phyloP scores from a whole-genome alignment of 2,888 invertebrate species.

The Leptinotarsa juncta region DNA sequence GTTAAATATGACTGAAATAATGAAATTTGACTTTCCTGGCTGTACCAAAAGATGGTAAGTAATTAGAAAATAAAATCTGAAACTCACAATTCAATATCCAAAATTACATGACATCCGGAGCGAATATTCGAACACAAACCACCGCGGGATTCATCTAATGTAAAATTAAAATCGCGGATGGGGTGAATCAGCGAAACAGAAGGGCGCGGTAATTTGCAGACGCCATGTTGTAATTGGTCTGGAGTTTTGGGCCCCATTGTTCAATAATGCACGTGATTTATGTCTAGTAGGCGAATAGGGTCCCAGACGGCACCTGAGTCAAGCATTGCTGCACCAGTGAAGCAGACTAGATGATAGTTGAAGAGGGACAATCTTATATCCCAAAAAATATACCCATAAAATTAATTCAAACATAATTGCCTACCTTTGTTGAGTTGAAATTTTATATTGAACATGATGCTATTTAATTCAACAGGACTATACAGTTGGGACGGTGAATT shows the following conservation, averaged over 20 bases:
- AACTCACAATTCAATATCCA: background rate
- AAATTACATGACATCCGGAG: background rate
- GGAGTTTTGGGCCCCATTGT: conserved; percentile 59
- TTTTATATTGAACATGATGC: no score
- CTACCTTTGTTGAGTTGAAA: no score
- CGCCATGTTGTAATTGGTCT: conserved; percentile 61
- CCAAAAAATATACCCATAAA: no score
- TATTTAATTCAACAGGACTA: no score
- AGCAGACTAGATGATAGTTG: background rate
- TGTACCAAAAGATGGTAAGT: no score
- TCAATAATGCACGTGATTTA: conserved; percentile 64
- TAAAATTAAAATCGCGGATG: conserved; percentile 58
- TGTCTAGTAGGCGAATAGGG: conserved; percentile 57
- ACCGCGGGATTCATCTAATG: conserved; percentile 43
- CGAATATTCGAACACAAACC: conserved; percentile 38
- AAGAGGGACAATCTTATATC: no score
- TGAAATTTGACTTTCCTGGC: no score
- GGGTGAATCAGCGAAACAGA: conserved; percentile 53
- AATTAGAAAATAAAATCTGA: no score
- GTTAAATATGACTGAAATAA: no score
- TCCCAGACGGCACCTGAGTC: conserved; percentile 56
- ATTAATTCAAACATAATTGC: no score
- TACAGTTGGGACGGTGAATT: no score
- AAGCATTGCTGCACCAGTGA: conserved; percentile 30
- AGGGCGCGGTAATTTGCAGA: conserved; percentile 51